A percentile compares a stretch with the other conserved stretches of the same genome.
These are phyloP conservation scores for Lordiphosa mommai DNA, from an alignment of 1,140 invertebrate species.

Conservation along the genomic window DNA sequence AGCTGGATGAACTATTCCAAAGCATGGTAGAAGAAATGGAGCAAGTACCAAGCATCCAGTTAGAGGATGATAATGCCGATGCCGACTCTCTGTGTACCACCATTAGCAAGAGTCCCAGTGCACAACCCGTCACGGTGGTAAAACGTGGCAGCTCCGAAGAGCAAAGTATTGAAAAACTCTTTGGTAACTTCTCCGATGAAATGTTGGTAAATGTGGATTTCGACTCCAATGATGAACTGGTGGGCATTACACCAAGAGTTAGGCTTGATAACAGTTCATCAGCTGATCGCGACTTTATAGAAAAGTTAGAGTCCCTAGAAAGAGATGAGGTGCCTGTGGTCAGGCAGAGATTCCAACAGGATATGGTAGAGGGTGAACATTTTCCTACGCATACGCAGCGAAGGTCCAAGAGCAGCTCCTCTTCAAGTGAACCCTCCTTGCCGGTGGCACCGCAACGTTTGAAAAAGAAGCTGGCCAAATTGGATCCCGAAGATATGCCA, in stretches of 20 bases:
- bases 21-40: conserved; percentile 48
- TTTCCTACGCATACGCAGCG: conserved; percentile 64
- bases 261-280: conserved; percentile 10
- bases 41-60: not conserved
- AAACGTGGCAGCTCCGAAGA: conserved; percentile 70
- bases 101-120: conserved; percentile 75
- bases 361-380: conserved; percentile 36
- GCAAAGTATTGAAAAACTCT: conserved; percentile 74
- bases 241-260: conserved; percentile 49
- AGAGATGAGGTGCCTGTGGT: conserved; percentile 32
- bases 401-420: conserved; percentile 64
- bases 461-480: conserved; percentile 59
- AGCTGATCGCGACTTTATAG: conserved; percentile 51
- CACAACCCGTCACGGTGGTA: conserved; percentile 58
- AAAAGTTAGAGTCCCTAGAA: conserved; percentile 52
- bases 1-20: conserved; percentile 50
- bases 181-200: conserved; percentile 65
- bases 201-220: conserved; percentile 75
- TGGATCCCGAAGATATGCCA: conserved; percentile 62
- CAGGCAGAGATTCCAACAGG: conserved; percentile 1
- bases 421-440: conserved; percentile 56
- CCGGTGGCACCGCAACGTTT: conserved; percentile 61
- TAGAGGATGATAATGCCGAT: conserved; percentile 41
- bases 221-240: conserved; percentile 71
- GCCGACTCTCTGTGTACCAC: conserved; percentile 67